Conservation (phyloP, 1,140 invertebrate genomes). For the Myzus persicae region DNA sequence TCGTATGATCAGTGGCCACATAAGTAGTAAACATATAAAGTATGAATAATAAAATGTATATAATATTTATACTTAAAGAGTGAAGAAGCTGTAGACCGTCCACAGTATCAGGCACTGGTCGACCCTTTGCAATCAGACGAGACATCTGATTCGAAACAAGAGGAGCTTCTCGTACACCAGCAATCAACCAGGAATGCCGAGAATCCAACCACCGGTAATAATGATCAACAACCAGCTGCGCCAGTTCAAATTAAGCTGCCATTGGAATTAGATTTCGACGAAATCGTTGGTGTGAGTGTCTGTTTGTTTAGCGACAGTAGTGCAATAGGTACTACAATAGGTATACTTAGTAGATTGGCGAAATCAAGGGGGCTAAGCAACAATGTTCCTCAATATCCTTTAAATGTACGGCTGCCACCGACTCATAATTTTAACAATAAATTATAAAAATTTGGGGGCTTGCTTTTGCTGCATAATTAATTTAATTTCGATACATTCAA, state of each 20-base stretch:
- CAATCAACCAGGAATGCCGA: background rate
- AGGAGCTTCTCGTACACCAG: slow-evolving; percentile 63
- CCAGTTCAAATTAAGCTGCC: slow-evolving; percentile 79
- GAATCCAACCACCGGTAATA: slow-evolving; percentile 64
- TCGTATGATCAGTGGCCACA: too few relatives aligned
- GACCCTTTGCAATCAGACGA: slow-evolving; percentile 63
- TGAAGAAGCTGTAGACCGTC: slow-evolving; percentile 61
- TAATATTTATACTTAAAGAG: slow-evolving; percentile 58
- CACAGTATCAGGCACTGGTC: slow-evolving; percentile 62
- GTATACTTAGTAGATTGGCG: background rate
- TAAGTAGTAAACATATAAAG: background rate
- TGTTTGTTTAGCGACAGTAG: background rate
- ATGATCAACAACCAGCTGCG: slow-evolving; percentile 68
- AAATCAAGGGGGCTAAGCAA: background rate
- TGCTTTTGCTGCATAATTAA: background rate
- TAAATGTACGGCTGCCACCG: background rate
- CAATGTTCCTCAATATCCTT: too few relatives aligned
- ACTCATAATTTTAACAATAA: background rate
- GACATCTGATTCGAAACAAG: slow-evolving; percentile 61
- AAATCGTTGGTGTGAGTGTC: slow-evolving; percentile 73
- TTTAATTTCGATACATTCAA: background rate
- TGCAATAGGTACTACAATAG: background rate
- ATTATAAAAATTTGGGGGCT: background rate
- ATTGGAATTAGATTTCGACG: slow-evolving; percentile 80
- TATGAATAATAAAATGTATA: background rate